phyloP scores from a whole-genome alignment of 2,888 invertebrate species.

The Trissolcus brochymenae region DNA sequence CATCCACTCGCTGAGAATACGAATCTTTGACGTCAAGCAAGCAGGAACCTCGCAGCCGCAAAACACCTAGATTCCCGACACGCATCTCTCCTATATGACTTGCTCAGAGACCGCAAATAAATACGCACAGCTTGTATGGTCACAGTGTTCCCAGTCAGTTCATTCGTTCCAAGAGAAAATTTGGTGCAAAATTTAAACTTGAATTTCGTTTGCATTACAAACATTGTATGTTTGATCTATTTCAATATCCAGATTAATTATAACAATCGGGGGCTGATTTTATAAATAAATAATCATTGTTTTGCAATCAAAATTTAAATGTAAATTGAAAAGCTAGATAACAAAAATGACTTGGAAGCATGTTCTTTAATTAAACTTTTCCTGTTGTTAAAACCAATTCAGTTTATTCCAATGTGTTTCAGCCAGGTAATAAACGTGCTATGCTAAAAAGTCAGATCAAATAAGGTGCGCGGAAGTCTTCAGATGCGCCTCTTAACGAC shows the following conservation, averaged over 20 bases:
- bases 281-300: neutral
- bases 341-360: neutral
- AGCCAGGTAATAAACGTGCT: slow-evolving; percentile 8
- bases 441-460: slow-evolving; percentile 14
- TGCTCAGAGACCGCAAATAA: slow-evolving; percentile 26
- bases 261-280: neutral
- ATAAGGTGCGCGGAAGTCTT: slow-evolving; percentile 47
- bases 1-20: slow-evolving; percentile 20
- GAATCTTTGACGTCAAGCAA: slow-evolving; percentile 34
- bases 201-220: neutral
- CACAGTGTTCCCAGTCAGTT: slow-evolving; percentile 6
- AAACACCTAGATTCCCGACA: slow-evolving; percentile 41
- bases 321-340: neutral
- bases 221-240: too few relatives aligned
- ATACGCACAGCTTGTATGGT: slow-evolving; percentile 9
- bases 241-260: neutral
- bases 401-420: slow-evolving; percentile 26
- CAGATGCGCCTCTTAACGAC: slow-evolving; percentile 25
- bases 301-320: neutral
- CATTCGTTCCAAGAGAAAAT: neutral
- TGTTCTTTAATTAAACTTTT: too few relatives aligned
- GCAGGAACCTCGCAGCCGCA: slow-evolving; percentile 48
- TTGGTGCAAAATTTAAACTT: neutral
- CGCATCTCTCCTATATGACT: slow-evolving; percentile 39
- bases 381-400: neutral